phyloP scores from a whole-genome alignment of 2,113 vertebrate genomes.

The Climacteris rufus region DNA sequence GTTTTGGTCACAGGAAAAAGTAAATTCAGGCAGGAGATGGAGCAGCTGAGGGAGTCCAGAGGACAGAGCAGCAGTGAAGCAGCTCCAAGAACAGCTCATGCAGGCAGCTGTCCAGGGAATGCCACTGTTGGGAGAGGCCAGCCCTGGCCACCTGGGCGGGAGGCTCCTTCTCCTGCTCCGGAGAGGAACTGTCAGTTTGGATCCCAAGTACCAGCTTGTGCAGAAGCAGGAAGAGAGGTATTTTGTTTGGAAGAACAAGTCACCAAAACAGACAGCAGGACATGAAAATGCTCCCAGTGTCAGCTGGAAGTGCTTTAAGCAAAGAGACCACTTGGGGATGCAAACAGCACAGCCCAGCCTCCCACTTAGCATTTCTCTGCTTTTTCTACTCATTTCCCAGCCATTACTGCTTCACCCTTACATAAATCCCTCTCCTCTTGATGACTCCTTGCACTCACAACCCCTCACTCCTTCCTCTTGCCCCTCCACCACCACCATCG shows the following conservation, averaged over 20 bases:
- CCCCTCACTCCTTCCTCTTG: neutral
- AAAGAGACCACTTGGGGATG: neutral
- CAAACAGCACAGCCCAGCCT: neutral
- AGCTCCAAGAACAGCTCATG: neutral
- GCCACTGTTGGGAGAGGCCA: fast-evolving
- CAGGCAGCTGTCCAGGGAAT: neutral
- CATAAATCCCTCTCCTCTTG: neutral
- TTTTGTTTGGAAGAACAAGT: neutral
- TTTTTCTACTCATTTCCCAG: neutral
- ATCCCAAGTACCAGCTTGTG: neutral
- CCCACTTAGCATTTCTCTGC: neutral
- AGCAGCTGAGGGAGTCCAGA: neutral
- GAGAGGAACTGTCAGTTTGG: neutral
- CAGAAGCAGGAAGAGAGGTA: neutral
- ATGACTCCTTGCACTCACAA: neutral
- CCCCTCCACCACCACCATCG: neutral
- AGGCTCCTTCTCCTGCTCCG: neutral
- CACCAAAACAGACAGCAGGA: neutral
- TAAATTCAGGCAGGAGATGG: neutral
- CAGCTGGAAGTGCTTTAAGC: neutral
- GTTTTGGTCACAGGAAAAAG: neutral
- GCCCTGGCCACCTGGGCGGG: neutral
- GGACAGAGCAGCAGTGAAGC: neutral
- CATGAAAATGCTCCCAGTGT: neutral
- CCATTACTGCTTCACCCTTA: neutral